Evolutionary conservation across 2,797 vertebrate species (phyloP), one percentile per base, ranked within the genome.

Genomic region (Melanotaenia parkinsoni): DNA sequence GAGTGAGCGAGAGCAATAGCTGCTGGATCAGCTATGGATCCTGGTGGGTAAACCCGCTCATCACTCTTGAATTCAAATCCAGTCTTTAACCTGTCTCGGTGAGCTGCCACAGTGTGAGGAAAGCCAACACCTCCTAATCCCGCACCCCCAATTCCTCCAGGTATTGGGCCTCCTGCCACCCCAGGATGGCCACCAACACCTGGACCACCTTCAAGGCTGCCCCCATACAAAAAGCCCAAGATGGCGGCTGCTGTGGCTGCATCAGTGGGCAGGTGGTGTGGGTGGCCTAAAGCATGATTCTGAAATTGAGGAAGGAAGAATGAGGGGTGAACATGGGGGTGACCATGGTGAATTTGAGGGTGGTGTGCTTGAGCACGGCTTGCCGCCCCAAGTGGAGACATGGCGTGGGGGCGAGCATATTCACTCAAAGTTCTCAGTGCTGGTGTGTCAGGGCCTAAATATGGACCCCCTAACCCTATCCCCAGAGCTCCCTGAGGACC

Each of bases 41-140:
- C 96, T 16, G 95, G 96, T 73, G 96, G 86, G 80, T 98, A 98
- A 69, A 92, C 74, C 30, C 94, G 91, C 43, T 95, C 94, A 73
- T 97, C 97, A 3, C 97, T 97, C 92, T 99, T 99, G 85, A 99
- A 97, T 92, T 99, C 98, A 77, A 97, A 99, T 59, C 98, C 97
- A 0, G 94, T 96, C 84, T 99, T 99, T 77, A 98, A 92, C 50
- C 97, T 94, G 54, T 99, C 97, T 11, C 97, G 95, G 94, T 97
- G 88, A 90, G 95, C 91, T 0, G 93, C 89, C 76, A 94, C 63
- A 0, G 93, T 95, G 65, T 95, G 95, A 53, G 96, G 94, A 91
- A 97, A 95, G 89, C 96, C 94, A 0, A 90, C 69, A 82, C 95
- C 98, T 92, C 91, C 97, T 77, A 94, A 94, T 90, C 93, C 96